Evolutionary conservation across 2,888 invertebrate genomes (phyloP), one percentile per base, ranked within the genome.

Genomic region (Lordiphosa fenestrarum): DNA sequence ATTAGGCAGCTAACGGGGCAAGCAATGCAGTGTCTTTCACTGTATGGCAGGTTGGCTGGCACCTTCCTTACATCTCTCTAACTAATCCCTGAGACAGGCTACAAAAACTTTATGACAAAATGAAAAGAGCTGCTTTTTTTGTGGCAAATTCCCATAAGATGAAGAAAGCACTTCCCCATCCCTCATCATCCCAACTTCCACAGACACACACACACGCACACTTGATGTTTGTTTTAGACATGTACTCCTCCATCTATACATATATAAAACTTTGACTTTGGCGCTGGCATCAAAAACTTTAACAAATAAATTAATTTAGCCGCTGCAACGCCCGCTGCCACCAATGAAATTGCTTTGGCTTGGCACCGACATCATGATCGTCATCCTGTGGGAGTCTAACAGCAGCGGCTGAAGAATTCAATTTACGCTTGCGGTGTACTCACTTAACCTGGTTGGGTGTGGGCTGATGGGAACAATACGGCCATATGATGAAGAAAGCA

Each of bases 251-350:
- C 60, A 46, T 50, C 50, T 63, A 39, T 50, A 40, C 42, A 46
- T 54, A 46, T 61, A 66, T 49, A 54, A 65, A 80, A 73, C 68
- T 80, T 81, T 68, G 66, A 66, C 74, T 73, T 60, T 53, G 47
- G 51, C 41, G 44, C 19, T 51, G 65, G 71, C 76, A 69, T 72
- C 70, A 63, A 47, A 83, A 82, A 82, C 65, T 83, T 82, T 52
- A 72, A 73, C 78, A 81, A 83, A 82, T 83, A 82, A 83, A 82
- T 82, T 81, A 81, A 81, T 83, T 82, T 83, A 78, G 66, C 60
- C 65, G 66, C 63, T 48, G 69, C 57, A 64, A 40, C 59, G 56
- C 41, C 48, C 59, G 56, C 41, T 50, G 69, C 38, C 56, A 41
- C 39, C 44, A 15, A 19, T 49, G 54, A 38, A 46, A 54, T 51